Conservation (phyloP, 2,797 vertebrate genomes). For the Macropodus opercularis region DNA sequence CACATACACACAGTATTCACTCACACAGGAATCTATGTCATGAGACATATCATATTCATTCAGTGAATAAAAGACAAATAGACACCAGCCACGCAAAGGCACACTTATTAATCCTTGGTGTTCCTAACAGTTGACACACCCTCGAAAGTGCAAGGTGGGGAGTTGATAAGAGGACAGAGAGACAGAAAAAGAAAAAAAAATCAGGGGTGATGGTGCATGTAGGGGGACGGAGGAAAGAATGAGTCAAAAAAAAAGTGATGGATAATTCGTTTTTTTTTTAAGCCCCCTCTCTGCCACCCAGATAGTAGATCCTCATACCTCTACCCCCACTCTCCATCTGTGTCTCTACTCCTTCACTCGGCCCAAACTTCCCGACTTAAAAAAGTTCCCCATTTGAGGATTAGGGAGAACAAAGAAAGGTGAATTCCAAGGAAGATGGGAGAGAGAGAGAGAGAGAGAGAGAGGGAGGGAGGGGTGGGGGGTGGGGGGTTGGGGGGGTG, state of each 20-base stretch:
- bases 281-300: conserved; percentile 62
- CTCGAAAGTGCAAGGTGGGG: conserved; percentile 82
- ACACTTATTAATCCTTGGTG: conserved; percentile 55
- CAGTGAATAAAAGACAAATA: conserved; percentile 1
- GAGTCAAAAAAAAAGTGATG: conserved; percentile 45
- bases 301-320: conserved; percentile 68
- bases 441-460: conserved; percentile 15
- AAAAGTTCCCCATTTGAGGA: conserved; percentile 80
- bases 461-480: too few relatives aligned
- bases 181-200: too few relatives aligned
- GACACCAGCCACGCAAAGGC: conserved; percentile 35
- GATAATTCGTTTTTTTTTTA: conserved; percentile 75
- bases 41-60: too few relatives aligned
- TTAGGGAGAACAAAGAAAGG: conserved; percentile 83
- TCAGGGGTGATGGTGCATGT: conserved; percentile 45
- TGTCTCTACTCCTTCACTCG: conserved; percentile 40
- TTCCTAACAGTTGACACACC: conserved; percentile 75
- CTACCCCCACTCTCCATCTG: conserved; percentile 40
- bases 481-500: too few relatives aligned
- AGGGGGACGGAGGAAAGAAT: conserved; percentile 48
- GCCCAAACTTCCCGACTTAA: conserved; percentile 78
- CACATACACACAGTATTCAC: conserved; percentile 10
- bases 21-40: too few relatives aligned
- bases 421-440: conserved; percentile 71
- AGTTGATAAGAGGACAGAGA: conserved; percentile 73